Evolutionary conservation across 2,888 invertebrate species (phyloP).

Genomic region (Zygaena filipendulae): DNA sequence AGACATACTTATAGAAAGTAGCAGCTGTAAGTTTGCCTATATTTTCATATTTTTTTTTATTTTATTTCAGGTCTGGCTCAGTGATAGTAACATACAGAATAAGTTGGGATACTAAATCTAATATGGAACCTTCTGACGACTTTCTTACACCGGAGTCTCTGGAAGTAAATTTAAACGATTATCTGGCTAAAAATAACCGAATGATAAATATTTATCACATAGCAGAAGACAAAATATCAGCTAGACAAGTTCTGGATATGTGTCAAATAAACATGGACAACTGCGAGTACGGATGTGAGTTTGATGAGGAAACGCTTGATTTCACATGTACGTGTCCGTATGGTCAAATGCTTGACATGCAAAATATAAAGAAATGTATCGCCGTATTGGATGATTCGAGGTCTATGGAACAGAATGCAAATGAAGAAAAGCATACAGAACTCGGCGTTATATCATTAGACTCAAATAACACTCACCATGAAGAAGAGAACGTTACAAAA

Average conservation of each 20-base stretch:
- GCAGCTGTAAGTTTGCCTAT: too few relatives aligned
- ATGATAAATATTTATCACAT: slow-evolving; percentile 65
- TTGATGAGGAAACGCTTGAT: slow-evolving; percentile 69
- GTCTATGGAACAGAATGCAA: too few relatives aligned
- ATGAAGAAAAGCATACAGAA: too few relatives aligned
- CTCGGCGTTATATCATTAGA: too few relatives aligned
- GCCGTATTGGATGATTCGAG: slow-evolving; percentile 29
- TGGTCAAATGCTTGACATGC: slow-evolving; percentile 47
- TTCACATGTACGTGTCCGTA: slow-evolving; percentile 75
- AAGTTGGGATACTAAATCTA: slow-evolving; percentile 70
- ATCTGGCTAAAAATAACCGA: slow-evolving; percentile 57
- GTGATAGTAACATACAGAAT: slow-evolving; percentile 73
- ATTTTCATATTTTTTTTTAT: slow-evolving; percentile 7
- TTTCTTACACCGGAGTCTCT: slow-evolving; percentile 58
- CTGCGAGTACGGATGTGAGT: slow-evolving; percentile 75
- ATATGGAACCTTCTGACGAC: slow-evolving; percentile 48
- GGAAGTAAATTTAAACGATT: slow-evolving; percentile 51
- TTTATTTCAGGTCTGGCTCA: slow-evolving; percentile 70
- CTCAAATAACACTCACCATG: neutral
- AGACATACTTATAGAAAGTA: too few relatives aligned
- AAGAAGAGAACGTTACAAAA: too few relatives aligned
- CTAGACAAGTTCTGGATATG: slow-evolving; percentile 66
- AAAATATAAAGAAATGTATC: slow-evolving; percentile 53
- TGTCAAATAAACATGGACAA: slow-evolving; percentile 74
- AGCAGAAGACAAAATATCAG: slow-evolving; percentile 42